Base-by-base conservation (phyloP, 2,888 invertebrate genomes). In the Tenthredo notha region DNA sequence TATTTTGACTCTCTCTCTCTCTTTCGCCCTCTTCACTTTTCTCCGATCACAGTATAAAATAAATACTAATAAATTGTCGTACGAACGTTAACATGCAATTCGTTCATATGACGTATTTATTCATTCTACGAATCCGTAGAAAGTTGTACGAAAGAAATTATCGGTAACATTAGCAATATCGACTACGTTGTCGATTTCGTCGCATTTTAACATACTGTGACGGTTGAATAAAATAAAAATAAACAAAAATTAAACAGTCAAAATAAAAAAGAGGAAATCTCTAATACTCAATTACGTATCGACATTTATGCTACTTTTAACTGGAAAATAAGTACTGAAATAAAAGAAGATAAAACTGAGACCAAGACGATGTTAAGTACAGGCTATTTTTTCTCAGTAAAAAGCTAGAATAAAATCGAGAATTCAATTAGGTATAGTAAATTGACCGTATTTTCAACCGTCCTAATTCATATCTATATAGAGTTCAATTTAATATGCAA, bases 11-110 rank as follows among this genome's bases (percentile, higher is more conserved):
- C 15, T 15, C 47, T 37, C 2, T 12, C 21, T 43, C 29, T 7
- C 21, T 21, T 7, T 75, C 15, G 4, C 2, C 15, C 1, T 25
- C 25, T 25, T 77, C 18, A 12, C 50, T 33, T 37, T 54, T 4
- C 47, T 0, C 15, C 77, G 54, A 77, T 77, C 77, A 77, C 50
- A 54, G 54, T 77, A 29, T 77, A 33, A 77, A 77, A 77, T 77
- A 77, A 77, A 50, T 77, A 54, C 54, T 77, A 43, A 43, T 40
- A 74, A 54, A 77, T 77, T 29, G 33, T 33, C 77, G 33, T 77
- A 54, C 50, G 33, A 50, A 40, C 77, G 54, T 15, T 33, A 10
- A 74, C 74, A 43, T 74, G 18, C 25, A 43, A 74, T 5, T 74
- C 18, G 40, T 21, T 40, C 21, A n/a, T 21, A 40, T 43, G n/a